Percentiles rank a stretch among this genome's conserved stretches.
Conservation (phyloP, 2,888 invertebrate species). For the Agrenia bidenticulata region DNA sequence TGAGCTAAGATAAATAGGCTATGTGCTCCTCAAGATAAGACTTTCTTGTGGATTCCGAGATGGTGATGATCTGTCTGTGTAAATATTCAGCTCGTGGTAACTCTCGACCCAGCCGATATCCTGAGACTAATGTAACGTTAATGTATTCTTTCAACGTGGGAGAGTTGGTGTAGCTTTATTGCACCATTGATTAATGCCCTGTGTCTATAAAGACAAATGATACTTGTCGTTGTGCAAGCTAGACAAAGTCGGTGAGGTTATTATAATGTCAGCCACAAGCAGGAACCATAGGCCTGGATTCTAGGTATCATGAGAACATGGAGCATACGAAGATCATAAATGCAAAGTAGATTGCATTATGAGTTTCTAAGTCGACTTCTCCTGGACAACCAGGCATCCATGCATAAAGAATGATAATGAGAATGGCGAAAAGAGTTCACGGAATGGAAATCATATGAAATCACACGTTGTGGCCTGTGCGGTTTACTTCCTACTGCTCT, state of each 20-base stretch:
- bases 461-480: neutral
- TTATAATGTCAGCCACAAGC: too few species aligned
- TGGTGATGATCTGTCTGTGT: too few species aligned
- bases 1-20: too few species aligned
- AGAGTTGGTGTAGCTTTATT: neutral
- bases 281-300: too few species aligned
- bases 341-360: constrained; percentile 6
- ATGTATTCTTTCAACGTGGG: constrained; percentile 7
- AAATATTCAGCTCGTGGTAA: too few species aligned
- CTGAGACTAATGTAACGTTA: neutral
- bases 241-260: too few species aligned
- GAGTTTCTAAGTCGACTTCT: neutral
- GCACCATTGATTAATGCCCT: constrained; percentile 5
- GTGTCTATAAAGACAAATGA: constrained; percentile 1
- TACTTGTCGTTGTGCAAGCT: neutral
- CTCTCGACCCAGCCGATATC: too few species aligned
- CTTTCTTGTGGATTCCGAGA: too few species aligned
- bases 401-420: constrained; percentile 9
- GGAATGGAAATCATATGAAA: constrained; percentile 1
- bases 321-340: neutral
- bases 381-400: neutral
- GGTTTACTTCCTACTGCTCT: neutral
- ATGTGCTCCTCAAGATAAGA: too few species aligned
- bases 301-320: too few species aligned
- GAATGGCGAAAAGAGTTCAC: constrained; percentile 5